Evolutionary conservation across 2,113 vertebrate species (phyloP).

Genomic region (Cariama cristata): DNA sequence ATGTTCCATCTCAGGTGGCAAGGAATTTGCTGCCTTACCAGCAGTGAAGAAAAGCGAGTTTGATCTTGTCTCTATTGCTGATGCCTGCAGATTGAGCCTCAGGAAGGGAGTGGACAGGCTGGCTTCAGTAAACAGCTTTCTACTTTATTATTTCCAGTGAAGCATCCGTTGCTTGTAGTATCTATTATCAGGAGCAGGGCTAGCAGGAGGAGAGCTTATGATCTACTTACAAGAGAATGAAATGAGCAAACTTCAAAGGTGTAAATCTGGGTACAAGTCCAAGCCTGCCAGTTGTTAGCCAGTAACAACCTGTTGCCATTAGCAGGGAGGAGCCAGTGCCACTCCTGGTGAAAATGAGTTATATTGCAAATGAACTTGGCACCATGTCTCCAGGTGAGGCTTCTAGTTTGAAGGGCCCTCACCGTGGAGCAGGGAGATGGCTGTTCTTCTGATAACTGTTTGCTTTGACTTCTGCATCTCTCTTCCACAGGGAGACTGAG

Average conservation of each 20-base stretch:
- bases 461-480: not conserved
- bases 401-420: not conserved
- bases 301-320: not conserved
- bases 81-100: not conserved
- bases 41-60: not conserved
- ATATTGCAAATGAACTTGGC: not conserved
- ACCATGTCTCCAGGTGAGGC: not conserved
- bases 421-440: not conserved
- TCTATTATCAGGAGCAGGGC: not conserved
- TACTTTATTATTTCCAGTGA: not conserved
- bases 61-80: not conserved
- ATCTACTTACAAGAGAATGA: not conserved
- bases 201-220: not conserved
- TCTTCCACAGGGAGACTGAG: conserved; percentile 73
- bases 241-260: not conserved
- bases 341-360: not conserved
- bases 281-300: not conserved
- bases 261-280: not conserved
- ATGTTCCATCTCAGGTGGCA: not conserved
- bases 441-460: not conserved
- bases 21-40: not conserved
- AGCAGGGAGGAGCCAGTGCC: not conserved
- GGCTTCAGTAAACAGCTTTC: not conserved
- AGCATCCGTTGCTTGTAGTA: not conserved
- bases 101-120: not conserved